Evolutionary conservation across 2,797 vertebrate genomes (phyloP).

Genomic region (Sebastiscus tertius): DNA sequence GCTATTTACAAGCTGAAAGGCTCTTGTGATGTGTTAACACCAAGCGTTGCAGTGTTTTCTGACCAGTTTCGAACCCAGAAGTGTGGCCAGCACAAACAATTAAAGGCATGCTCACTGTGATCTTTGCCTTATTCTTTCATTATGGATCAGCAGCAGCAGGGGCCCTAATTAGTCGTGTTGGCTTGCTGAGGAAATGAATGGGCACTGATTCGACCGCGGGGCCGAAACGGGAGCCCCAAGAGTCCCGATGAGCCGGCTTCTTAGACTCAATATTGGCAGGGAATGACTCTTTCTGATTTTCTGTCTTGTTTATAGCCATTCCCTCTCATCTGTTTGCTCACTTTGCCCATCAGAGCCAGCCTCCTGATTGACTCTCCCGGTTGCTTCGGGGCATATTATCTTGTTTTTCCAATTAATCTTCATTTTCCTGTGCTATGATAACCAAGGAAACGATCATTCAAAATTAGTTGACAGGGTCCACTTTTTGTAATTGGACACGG

Average conservation of each 20-base stretch:
- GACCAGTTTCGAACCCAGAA: slow-evolving; percentile 48
- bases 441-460: not conserved
- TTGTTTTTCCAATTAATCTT: slow-evolving; percentile 28
- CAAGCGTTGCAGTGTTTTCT: slow-evolving; percentile 14
- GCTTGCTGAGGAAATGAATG: slow-evolving; percentile 70
- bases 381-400: slow-evolving; percentile 16
- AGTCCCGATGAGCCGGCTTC: slow-evolving; percentile 54
- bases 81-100: slow-evolving; percentile 75
- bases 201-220: slow-evolving; percentile 56
- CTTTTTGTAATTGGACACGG: not conserved
- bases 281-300: slow-evolving; percentile 55
- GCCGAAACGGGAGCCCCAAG: slow-evolving; percentile 44
- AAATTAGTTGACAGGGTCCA: too few species aligned
- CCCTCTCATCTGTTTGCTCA: slow-evolving; percentile 53
- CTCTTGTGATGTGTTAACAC: slow-evolving; percentile 46
- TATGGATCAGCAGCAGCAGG: slow-evolving; percentile 70
- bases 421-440: slow-evolving; percentile 4
- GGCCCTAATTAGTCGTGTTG: slow-evolving; percentile 72
- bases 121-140: slow-evolving; percentile 72
- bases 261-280: slow-evolving; percentile 62
- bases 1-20: slow-evolving; percentile 50
- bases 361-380: slow-evolving; percentile 36
- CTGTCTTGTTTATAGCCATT: slow-evolving; percentile 57
- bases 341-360: slow-evolving; percentile 29
- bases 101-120: slow-evolving; percentile 69